phyloP scores from a whole-genome alignment of 2,888 invertebrate species.

The Spatulosminthurus flaviceps region DNA sequence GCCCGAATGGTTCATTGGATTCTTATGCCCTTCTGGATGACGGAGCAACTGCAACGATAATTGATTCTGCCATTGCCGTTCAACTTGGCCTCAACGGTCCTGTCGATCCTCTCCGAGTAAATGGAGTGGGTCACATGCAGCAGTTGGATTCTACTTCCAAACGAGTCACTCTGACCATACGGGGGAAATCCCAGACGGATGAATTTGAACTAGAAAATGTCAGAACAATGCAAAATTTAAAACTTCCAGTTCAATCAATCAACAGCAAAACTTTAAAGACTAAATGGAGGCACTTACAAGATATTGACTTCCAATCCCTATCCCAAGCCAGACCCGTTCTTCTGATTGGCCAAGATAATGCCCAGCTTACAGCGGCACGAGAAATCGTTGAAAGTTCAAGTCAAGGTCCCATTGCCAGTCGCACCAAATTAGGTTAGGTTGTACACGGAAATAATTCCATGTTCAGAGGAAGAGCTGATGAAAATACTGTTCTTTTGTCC shows the following conservation, averaged over 20 bases:
- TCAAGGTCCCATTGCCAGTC: background rate
- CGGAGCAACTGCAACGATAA: slow-evolving; percentile 36
- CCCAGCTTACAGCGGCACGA: slow-evolving; percentile 22
- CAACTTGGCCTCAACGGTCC: slow-evolving; percentile 37
- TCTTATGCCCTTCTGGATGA: slow-evolving; percentile 31
- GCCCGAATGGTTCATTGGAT: background rate
- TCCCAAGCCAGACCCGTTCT: background rate
- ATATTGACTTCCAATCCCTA: background rate
- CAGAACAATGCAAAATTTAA: background rate
- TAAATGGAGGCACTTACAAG: background rate
- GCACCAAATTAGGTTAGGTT: background rate
- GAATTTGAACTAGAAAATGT: background rate
- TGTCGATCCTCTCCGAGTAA: background rate
- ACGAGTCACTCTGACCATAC: background rate
- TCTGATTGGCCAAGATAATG: background rate
- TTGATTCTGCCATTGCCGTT: slow-evolving; percentile 25
- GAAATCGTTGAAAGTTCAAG: background rate
- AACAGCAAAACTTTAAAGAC: background rate
- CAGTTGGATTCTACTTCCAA: background rate
- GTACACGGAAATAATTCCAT: background rate
- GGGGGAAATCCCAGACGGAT: background rate
- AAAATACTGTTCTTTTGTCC: background rate
- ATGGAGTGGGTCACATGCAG: background rate
- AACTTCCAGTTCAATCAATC: background rate
- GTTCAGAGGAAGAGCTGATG: background rate